Base-by-base conservation (phyloP, 1,140 invertebrate genomes). In the Drosophila virilis region DNA sequence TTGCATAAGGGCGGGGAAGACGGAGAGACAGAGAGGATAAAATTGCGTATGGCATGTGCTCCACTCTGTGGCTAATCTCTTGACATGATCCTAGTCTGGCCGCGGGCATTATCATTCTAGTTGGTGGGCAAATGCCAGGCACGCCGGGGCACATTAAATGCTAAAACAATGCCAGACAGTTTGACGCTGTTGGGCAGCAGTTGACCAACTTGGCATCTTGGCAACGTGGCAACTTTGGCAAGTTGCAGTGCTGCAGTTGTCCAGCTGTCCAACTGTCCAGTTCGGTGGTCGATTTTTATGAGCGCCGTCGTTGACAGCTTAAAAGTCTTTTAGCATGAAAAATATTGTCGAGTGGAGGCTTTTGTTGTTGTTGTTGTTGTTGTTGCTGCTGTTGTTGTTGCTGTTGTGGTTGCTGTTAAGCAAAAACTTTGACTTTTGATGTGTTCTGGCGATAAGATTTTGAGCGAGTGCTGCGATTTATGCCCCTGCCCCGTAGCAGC, bases 241-340 rank as follows among this genome's bases (percentile, higher is more conserved):
- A 43, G 51, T 54, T 54, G 33, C 13, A 37, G 40, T 45, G 51
- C 28, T 55, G 42, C 42, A n/a, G 43, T 45, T 42, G 70, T 73
- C 22, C 22, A 28, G 22, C 22, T 28, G 22, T 22, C 59, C 46
- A 38, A 38, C 58, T 73, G 71, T 46, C 65, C 70, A 46, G 67
- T 66, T 74, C 54, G 82, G 82, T 86, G 83, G 84, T 80, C 83
- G 76, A 88, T 88, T 89, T 88, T 88, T 88, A 88, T 88, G 83
- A 88, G 84, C 83, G 66, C 55, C 79, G 77, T 58, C 66, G 83
- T 74, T 88, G 83, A 88, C 83, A 88, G 84, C 83, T 88, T 88
- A 88, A 88, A 88, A 88, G 83, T 83, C 84, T 88, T 80, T 88
- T 89, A 89, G 84, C 84, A 83, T 80, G 83, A 68, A 89, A 88